These are phyloP conservation scores for Pteria penguin DNA, from an alignment of 2,888 invertebrate species.

Conservation along the genomic window DNA sequence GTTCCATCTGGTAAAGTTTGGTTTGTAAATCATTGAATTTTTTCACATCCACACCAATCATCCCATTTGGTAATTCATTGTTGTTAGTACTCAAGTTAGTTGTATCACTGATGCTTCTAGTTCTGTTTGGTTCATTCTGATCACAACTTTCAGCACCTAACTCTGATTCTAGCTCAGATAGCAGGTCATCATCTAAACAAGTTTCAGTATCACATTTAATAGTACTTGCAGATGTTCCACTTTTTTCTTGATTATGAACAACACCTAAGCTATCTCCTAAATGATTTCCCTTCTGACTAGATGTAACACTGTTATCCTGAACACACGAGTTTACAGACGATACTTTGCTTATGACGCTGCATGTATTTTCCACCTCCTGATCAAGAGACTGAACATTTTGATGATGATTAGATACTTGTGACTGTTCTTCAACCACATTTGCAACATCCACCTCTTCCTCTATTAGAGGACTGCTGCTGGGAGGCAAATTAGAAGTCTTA, in stretches of 20 bases:
- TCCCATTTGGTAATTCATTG: constrained; percentile 4
- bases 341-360: not conserved
- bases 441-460: not conserved
- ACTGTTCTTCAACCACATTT: not conserved
- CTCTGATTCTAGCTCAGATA: constrained; percentile 65
- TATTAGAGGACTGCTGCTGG: not conserved
- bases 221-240: too few relatives aligned
- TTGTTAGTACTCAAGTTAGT: not conserved
- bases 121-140: too few relatives aligned
- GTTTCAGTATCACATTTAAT: too few relatives aligned
- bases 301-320: not conserved
- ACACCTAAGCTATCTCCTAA: not conserved
- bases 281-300: not conserved
- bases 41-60: not conserved
- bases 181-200: constrained; percentile 63
- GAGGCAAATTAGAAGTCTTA: not conserved
- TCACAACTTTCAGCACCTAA: constrained; percentile 10
- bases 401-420: too few relatives aligned
- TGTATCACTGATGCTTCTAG: not conserved
- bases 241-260: not conserved
- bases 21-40: constrained; percentile 20
- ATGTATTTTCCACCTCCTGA: not conserved
- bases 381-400: too few relatives aligned
- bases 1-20: constrained; percentile 12
- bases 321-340: not conserved